These are phyloP conservation scores for Nomada fabriciana DNA, from an alignment of 2,888 invertebrate genomes.

Conservation along the genomic window DNA sequence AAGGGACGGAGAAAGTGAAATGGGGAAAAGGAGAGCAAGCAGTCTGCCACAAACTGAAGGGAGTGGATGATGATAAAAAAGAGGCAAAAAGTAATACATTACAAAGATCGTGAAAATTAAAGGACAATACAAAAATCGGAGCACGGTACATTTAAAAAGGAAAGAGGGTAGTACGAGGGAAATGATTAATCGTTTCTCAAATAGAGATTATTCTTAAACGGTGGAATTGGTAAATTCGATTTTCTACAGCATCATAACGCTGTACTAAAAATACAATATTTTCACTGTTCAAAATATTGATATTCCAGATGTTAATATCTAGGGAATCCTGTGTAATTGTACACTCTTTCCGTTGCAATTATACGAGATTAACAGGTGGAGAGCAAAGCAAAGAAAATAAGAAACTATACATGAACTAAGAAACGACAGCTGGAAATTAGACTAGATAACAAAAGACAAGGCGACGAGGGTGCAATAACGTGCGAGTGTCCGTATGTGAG, in stretches of 20 bases:
- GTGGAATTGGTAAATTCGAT: too few species aligned
- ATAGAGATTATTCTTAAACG: too few species aligned
- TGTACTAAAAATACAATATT: too few species aligned
- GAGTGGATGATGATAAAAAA: slow-evolving; percentile 15
- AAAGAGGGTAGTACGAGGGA: slow-evolving; percentile 21
- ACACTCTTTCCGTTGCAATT: too few species aligned
- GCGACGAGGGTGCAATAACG: neutral
- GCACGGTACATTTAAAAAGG: neutral
- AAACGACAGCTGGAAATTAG: neutral
- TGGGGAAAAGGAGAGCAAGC: neutral
- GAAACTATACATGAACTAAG: neutral
- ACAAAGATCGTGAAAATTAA: neutral
- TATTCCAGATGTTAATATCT: too few species aligned
- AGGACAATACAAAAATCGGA: neutral
- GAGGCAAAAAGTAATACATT: neutral
- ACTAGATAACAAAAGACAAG: neutral
- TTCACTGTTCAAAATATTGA: too few species aligned
- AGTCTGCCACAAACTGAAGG: slow-evolving; percentile 15
- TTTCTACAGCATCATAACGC: too few species aligned
- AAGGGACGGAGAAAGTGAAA: slow-evolving; percentile 27
- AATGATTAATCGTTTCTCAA: neutral
- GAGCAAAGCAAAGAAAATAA: too few species aligned
- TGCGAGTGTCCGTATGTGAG: neutral
- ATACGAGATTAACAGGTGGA: too few species aligned
- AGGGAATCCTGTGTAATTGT: too few species aligned